A percentile compares a stretch with the other conserved stretches of the same genome.
These are phyloP conservation scores for Sycophila sp. DNA, from an alignment of 1,140 invertebrate species.

Conservation along the genomic window DNA sequence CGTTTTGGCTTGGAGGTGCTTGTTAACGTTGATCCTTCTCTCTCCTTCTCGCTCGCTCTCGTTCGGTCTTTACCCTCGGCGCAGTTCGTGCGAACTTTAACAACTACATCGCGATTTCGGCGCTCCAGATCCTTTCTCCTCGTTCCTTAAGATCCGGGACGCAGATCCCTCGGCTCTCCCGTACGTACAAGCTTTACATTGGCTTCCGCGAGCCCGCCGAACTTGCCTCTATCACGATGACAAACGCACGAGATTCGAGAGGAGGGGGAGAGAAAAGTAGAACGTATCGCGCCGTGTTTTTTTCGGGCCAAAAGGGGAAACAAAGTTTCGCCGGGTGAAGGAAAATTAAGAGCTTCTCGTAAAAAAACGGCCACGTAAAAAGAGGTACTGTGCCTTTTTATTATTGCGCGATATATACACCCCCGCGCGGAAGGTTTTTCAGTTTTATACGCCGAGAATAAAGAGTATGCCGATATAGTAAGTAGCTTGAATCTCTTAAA, in stretches of 20 bases:
- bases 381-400: too few relatives aligned
- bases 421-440: too few relatives aligned
- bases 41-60: background rate
- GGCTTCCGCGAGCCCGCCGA: background rate
- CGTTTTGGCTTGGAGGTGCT: too few relatives aligned
- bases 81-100: background rate
- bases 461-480: too few relatives aligned
- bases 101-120: constrained; percentile 10
- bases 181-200: constrained; percentile 8
- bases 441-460: too few relatives aligned
- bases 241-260: background rate
- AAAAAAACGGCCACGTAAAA: too few relatives aligned
- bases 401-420: too few relatives aligned
- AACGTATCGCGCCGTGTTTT: background rate
- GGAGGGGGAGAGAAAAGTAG: background rate
- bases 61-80: too few relatives aligned
- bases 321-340: background rate
- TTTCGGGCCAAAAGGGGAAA: background rate
- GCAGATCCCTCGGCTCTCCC: background rate
- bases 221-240: background rate
- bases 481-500: too few relatives aligned
- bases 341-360: too few relatives aligned
- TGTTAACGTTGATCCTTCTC: background rate
- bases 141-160: background rate
- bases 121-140: background rate